Conservation (phyloP, 1,140 invertebrate genomes). For the Aleiodes sp. region DNA sequence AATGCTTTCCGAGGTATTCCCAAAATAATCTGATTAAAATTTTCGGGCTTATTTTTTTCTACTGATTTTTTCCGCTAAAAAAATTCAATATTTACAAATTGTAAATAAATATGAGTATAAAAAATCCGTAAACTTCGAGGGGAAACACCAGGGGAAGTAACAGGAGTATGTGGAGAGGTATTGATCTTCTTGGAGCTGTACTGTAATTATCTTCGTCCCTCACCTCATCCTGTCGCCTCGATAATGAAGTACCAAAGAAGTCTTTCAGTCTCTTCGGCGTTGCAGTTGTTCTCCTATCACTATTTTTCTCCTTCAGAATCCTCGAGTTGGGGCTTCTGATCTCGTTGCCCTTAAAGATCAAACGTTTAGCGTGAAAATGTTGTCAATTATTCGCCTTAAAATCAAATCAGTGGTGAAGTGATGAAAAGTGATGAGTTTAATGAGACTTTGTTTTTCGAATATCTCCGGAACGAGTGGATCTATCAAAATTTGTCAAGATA, state of each 20-base stretch:
- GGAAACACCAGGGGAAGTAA: slow-evolving; percentile 5
- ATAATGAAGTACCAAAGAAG: slow-evolving; percentile 34
- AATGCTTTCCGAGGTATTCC: too few species aligned
- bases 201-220: background rate
- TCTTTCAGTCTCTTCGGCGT: slow-evolving; percentile 36
- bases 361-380: too few species aligned
- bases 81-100: slow-evolving; percentile 20
- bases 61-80: too few species aligned
- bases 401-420: background rate
- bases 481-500: too few species aligned
- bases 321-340: slow-evolving; percentile 36
- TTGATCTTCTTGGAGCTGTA: background rate
- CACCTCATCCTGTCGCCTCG: slow-evolving; percentile 39
- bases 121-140: background rate
- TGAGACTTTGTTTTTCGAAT: too few species aligned
- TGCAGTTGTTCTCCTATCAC: slow-evolving; percentile 36
- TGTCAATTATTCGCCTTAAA: too few species aligned
- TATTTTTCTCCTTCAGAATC: slow-evolving; percentile 35
- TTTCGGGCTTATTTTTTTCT: too few species aligned
- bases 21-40: too few species aligned
- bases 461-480: too few species aligned
- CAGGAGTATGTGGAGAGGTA: background rate
- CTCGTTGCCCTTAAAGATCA: slow-evolving; percentile 34
- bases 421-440: too few species aligned
- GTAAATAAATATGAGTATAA: background rate